Conservation (phyloP, 2,888 invertebrate species). For the Amphipoea lucens region DNA sequence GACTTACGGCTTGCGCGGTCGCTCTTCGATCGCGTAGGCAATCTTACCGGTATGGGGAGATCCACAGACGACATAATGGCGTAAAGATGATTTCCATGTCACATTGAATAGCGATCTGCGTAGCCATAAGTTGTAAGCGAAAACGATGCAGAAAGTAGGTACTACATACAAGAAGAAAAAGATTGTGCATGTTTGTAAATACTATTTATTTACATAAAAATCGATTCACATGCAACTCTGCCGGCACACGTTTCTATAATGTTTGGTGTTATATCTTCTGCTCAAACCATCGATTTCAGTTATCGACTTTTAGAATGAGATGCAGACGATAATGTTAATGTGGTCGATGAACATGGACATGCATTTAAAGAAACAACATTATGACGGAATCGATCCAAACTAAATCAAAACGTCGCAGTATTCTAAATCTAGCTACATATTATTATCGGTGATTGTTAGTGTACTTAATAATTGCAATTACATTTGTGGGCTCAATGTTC, state of each 20-base stretch:
- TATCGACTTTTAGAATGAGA: conserved; percentile 64
- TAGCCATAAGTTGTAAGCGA: conserved; percentile 76
- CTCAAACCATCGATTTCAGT: conserved; percentile 71
- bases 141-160: conserved; percentile 75
- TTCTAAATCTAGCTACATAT: conserved; percentile 74
- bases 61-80: conserved; percentile 36
- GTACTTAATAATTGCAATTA: conserved; percentile 77
- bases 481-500: conserved; percentile 89
- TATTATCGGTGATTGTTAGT: conserved; percentile 83
- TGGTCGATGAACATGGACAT: conserved; percentile 79
- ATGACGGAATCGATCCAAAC: conserved; percentile 75
- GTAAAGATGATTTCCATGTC: conserved; percentile 24
- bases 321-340: conserved; percentile 75
- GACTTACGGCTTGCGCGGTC: conserved; percentile 9
- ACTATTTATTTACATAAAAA: conserved; percentile 71
- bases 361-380: conserved; percentile 70
- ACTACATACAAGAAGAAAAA: conserved; percentile 68
- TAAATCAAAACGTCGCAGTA: conserved; percentile 73
- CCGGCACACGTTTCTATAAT: conserved; percentile 67
- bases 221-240: conserved; percentile 71
- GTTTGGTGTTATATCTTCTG: conserved; percentile 71
- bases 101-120: conserved; percentile 52
- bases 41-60: conserved; percentile 58
- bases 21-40: conserved; percentile 27
- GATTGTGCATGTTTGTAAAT: conserved; percentile 69